phyloP scores from a whole-genome alignment of 2,888 invertebrate species.

The Alentia gelatinosa region DNA sequence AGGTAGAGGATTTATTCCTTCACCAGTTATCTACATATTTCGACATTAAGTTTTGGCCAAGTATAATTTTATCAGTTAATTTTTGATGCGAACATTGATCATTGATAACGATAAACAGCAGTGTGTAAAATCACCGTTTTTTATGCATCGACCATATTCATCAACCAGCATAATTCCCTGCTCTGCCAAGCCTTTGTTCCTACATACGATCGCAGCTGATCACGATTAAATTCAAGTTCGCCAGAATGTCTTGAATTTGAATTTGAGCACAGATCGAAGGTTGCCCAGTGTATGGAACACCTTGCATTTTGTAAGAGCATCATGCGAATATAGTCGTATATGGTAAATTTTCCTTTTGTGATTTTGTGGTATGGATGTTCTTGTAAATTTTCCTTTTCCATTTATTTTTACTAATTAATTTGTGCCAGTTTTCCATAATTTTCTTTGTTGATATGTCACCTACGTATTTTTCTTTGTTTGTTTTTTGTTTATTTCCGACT shows the following conservation, averaged over 20 bases:
- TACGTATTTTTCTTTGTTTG: background rate
- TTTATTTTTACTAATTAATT: background rate
- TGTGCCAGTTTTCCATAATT: background rate
- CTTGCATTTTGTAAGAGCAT: background rate
- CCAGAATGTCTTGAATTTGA: constrained; percentile 36
- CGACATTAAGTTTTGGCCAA: constrained; percentile 27
- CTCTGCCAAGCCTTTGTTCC: background rate
- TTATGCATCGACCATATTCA: background rate
- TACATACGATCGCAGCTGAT: background rate
- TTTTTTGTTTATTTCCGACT: background rate
- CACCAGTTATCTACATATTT: background rate
- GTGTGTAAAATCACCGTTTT: background rate
- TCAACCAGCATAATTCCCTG: background rate
- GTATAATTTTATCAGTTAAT: background rate
- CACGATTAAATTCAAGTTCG: constrained; percentile 23
- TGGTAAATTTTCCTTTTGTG: background rate
- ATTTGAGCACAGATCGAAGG: constrained; percentile 48
- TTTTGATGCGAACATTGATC: constrained; percentile 3
- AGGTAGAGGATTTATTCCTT: constrained; percentile 41
- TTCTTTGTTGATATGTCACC: background rate
- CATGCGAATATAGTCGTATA: background rate
- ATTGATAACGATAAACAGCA: background rate
- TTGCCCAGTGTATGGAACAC: constrained; percentile 17
- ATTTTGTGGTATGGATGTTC: background rate
- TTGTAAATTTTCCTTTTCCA: background rate